Evolutionary conservation across 2,113 vertebrate species (phyloP), one percentile per base, ranked within the genome.

Genomic region (Dascyllus trimaculatus): DNA sequence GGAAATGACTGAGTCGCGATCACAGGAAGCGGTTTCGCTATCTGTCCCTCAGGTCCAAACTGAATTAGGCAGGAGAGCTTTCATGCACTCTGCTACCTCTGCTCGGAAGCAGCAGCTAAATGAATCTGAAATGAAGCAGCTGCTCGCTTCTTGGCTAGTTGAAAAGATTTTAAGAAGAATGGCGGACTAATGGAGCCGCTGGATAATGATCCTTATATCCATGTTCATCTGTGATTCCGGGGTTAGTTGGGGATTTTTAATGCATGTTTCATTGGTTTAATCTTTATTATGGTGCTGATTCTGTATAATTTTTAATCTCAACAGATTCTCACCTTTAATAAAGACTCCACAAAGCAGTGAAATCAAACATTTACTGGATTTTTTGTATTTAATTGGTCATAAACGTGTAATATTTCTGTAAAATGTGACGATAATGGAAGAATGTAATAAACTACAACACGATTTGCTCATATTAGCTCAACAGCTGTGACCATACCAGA

Each of bases 1-100:
- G 84, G 59, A 85, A 88, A 75, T 53, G 67, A 74, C 70, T 38
- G 75, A 13, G 43, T 70, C 32, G 58, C 52, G 21, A 78, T 86
- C 84, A 71, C 78, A 89, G 88, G 84, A 92, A 89, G 77, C 32
- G 15, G 72, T 76, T 81, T 78, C 11, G 2, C 61, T 66, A 64
- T 84, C 84, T 78, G 75, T 88, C 89, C 77, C 85, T 45, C 26
- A 86, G 85, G 83, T 78, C 85, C 82, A 82, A 84, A 88, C 75
- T 59, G 68, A 89, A 85, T 89, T 76, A 88, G 59, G 45, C 45
- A 59, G 83, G 51, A 59, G 68, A 64, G 68, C 71, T 76, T 80
- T 89, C 66, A 82, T 78, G 65, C 74, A 26, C 84, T 59, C 35
- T 11, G 71, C 48, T 87, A 74, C 71, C 71, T 81, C 81, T 81